Conservation (phyloP, 2,113 vertebrate genomes). For the Peromyscus maniculatus region DNA sequence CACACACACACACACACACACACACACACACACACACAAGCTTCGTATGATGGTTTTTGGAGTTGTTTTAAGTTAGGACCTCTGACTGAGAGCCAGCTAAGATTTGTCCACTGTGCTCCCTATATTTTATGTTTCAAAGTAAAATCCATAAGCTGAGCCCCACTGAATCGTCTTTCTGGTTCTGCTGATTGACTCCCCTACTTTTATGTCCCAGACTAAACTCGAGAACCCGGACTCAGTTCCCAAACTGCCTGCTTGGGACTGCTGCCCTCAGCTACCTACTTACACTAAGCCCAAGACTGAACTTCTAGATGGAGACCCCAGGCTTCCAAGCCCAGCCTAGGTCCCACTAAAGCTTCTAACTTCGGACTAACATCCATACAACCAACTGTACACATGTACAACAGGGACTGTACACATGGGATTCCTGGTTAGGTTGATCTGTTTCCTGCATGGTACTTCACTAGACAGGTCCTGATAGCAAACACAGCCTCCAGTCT, state of each 20-base stretch:
- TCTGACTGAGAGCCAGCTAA: slow-evolving; percentile 25
- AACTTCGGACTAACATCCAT: slow-evolving; percentile 6
- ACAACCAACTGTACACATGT: background rate
- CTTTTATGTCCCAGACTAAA: slow-evolving; percentile 27
- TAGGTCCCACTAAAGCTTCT: background rate
- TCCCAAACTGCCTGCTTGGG: background rate
- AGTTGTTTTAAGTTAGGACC: slow-evolving; percentile 27
- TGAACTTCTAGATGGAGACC: slow-evolving; percentile 18
- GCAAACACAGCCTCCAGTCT: slow-evolving; percentile 5
- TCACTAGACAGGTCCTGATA: slow-evolving; percentile 19
- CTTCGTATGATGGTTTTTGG: slow-evolving; percentile 15
- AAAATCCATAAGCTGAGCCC: slow-evolving; percentile 25
- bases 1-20: slow-evolving; percentile 15
- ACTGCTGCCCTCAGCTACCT: slow-evolving; percentile 1
- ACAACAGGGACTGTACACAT: background rate
- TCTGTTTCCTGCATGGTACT: background rate
- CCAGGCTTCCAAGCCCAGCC: background rate
- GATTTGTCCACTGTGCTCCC: background rate
- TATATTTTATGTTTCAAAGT: slow-evolving; percentile 39
- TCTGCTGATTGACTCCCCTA: slow-evolving; percentile 4
- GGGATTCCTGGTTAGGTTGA: slow-evolving; percentile 5
- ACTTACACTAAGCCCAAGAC: slow-evolving; percentile 3
- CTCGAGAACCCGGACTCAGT: background rate
- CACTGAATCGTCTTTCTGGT: slow-evolving; percentile 50
- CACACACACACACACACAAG: background rate